Evolutionary conservation across 2,888 invertebrate species (phyloP).

Genomic region (Rosalia funebris): DNA sequence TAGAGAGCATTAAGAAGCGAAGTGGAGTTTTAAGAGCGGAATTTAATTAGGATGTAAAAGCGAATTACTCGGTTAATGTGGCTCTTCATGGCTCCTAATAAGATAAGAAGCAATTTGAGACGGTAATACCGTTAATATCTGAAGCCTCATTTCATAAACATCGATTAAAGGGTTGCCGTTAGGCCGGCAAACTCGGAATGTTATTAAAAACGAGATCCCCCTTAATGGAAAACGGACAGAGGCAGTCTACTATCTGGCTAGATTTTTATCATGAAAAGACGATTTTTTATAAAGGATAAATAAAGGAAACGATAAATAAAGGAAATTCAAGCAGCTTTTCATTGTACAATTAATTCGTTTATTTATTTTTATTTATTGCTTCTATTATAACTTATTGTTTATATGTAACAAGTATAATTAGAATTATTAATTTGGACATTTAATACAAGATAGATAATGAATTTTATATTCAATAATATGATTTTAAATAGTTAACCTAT

Average conservation of each 20-base stretch:
- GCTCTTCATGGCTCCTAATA: conserved; percentile 63
- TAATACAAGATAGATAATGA: too few species aligned
- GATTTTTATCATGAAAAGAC: neutral
- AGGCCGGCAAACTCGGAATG: conserved; percentile 33
- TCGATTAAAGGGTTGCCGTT: conserved; percentile 61
- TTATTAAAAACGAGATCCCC: conserved; percentile 14
- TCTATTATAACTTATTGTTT: too few species aligned
- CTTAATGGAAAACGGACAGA: conserved; percentile 5
- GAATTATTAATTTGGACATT: too few species aligned
- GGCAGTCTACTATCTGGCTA: neutral
- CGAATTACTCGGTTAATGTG: conserved; percentile 62
- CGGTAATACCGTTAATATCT: conserved; percentile 63
- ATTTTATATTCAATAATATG: too few species aligned
- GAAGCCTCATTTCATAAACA: conserved; percentile 64
- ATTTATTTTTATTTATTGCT: too few species aligned
- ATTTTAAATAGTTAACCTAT: too few species aligned
- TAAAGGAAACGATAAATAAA: too few species aligned
- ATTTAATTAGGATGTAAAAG: conserved; percentile 62
- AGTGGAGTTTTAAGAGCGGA: conserved; percentile 54
- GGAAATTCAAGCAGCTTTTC: too few species aligned
- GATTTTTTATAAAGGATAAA: too few species aligned
- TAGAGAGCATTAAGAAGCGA: conserved; percentile 43
- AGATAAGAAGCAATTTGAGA: conserved; percentile 64
- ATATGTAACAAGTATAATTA: too few species aligned
- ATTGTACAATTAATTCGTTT: too few species aligned